These are phyloP conservation scores for Loriculus beryllinus DNA, from an alignment of 2,797 vertebrate genomes.

Conservation along the genomic window DNA sequence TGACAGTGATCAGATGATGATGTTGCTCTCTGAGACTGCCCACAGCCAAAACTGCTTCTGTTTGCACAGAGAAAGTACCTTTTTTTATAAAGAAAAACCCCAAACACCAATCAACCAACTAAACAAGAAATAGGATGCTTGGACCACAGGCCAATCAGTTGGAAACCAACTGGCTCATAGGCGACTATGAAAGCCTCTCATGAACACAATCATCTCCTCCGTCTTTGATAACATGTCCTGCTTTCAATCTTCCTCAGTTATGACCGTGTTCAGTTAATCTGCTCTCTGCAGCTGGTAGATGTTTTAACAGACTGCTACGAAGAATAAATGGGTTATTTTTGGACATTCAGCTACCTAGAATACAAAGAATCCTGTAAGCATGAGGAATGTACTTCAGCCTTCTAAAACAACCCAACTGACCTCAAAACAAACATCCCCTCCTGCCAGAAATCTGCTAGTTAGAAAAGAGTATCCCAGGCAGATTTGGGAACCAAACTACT, in stretches of 20 bases:
- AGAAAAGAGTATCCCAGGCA: not conserved
- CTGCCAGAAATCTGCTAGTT: not conserved
- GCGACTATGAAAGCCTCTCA: not conserved
- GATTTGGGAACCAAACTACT: not conserved
- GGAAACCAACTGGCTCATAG: not conserved
- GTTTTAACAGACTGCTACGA: not conserved
- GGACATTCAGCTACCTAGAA: not conserved
- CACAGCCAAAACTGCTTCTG: not conserved
- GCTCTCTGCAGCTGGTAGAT: not conserved
- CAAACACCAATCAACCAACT: not conserved
- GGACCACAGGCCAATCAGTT: not conserved
- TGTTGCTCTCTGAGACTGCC: not conserved
- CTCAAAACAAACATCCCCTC: not conserved
- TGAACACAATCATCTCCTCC: not conserved
- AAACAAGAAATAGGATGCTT: not conserved
- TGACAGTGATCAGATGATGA: not conserved
- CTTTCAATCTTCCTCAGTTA: not conserved
- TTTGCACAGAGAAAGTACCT: not conserved
- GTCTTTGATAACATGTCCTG: fast-evolving
- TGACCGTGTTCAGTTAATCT: not conserved
- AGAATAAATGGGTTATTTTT: not conserved
- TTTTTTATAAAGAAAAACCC: not conserved
- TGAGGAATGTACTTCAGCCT: not conserved
- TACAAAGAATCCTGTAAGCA: not conserved
- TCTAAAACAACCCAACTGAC: not conserved